Conservation (phyloP, 2,888 invertebrate species). For the Mactromeris polynyma region DNA sequence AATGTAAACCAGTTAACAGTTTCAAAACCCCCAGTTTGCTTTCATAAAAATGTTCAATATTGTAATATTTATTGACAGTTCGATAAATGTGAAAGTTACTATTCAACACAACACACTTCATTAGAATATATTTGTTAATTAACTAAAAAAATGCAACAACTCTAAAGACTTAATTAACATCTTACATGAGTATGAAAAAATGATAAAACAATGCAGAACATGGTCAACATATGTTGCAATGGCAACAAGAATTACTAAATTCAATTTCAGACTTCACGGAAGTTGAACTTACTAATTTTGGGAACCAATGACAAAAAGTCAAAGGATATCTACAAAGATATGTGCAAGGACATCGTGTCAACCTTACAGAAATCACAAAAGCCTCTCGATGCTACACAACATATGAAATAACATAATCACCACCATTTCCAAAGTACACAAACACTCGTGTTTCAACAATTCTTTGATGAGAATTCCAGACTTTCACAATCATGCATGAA, state of each 20-base stretch:
- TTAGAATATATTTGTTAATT: background rate
- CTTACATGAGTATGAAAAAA: background rate
- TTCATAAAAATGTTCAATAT: background rate
- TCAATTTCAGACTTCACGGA: background rate
- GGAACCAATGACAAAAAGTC: slow-evolving; percentile 19
- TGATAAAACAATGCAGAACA: background rate
- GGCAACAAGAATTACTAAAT: slow-evolving; percentile 9
- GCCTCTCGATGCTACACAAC: background rate
- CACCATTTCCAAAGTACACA: background rate
- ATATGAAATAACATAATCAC: slow-evolving; percentile 13
- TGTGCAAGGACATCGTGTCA: slow-evolving; percentile 62
- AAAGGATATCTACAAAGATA: slow-evolving; percentile 61
- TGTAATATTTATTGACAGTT: too few relatives aligned
- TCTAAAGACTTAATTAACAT: background rate
- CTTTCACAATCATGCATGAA: background rate
- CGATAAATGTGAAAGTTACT: background rate
- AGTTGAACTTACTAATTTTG: background rate
- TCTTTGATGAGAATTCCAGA: background rate
- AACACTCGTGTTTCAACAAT: background rate
- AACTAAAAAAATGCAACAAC: background rate
- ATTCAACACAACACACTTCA: background rate
- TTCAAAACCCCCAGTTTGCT: background rate
- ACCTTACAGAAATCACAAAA: slow-evolving; percentile 33
- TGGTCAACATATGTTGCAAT: slow-evolving; percentile 7
- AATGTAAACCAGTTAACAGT: background rate